phyloP scores from a whole-genome alignment of 2,888 invertebrate species.

The Drosophila meridiana region DNA sequence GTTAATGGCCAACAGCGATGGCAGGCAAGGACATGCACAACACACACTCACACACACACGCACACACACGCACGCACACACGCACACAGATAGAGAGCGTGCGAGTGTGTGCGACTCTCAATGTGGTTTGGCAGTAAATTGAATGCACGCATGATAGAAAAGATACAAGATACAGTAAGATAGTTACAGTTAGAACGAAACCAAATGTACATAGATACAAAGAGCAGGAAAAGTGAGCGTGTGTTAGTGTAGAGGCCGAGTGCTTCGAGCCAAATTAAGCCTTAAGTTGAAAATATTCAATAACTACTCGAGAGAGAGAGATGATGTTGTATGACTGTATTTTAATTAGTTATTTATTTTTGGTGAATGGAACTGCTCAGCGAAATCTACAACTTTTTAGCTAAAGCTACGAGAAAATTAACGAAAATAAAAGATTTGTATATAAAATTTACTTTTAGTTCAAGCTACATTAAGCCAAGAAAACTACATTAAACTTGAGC shows the following conservation, averaged over 20 bases:
- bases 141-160: slow-evolving; percentile 64
- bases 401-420: slow-evolving; percentile 38
- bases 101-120: slow-evolving; percentile 21
- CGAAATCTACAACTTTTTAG: slow-evolving; percentile 17
- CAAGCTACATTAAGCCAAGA: slow-evolving; percentile 25
- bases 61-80: slow-evolving; percentile 23
- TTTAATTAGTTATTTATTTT: not conserved
- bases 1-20: slow-evolving; percentile 62
- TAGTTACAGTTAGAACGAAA: slow-evolving; percentile 28
- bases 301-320: slow-evolving; percentile 16
- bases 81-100: slow-evolving; percentile 6
- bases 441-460: slow-evolving; percentile 4
- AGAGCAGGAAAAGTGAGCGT: slow-evolving; percentile 19
- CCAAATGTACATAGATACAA: slow-evolving; percentile 27
- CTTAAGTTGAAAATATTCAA: slow-evolving; percentile 51
- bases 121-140: slow-evolving; percentile 54
- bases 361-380: slow-evolving; percentile 19
- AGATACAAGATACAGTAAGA: slow-evolving; percentile 19
- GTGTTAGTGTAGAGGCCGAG: slow-evolving; percentile 15
- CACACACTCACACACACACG: slow-evolving; percentile 11
- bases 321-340: slow-evolving; percentile 35
- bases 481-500: slow-evolving; percentile 14
- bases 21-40: slow-evolving; percentile 40
- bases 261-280: slow-evolving; percentile 34
- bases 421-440: not conserved